phyloP scores from a whole-genome alignment of 2,113 vertebrate genomes.

The Varanus salvator region DNA sequence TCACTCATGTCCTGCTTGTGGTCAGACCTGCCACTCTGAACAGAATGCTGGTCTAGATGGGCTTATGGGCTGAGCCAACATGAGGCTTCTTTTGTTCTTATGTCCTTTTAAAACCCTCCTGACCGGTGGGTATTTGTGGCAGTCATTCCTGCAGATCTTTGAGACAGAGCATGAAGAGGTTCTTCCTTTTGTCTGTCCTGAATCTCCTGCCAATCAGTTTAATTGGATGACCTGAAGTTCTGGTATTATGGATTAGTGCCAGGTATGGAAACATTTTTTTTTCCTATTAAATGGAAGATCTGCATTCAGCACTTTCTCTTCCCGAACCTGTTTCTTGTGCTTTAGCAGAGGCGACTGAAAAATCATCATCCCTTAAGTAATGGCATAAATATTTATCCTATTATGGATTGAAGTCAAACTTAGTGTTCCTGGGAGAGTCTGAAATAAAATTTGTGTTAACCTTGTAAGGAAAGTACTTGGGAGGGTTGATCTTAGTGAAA shows the following conservation, averaged over 20 bases:
- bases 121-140: neutral
- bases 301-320: neutral
- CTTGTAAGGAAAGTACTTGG: neutral
- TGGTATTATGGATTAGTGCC: neutral
- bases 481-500: slow-evolving; percentile 41
- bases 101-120: neutral
- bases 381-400: slow-evolving; percentile 17
- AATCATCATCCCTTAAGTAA: slow-evolving; percentile 10
- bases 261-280: neutral
- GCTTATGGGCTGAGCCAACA: too few species aligned
- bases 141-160: neutral
- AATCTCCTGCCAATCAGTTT: slow-evolving; percentile 19
- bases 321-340: neutral
- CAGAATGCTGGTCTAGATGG: too few species aligned
- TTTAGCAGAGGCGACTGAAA: slow-evolving; percentile 5
- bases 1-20: too few species aligned
- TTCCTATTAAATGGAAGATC: neutral
- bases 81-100: neutral
- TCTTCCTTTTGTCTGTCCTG: neutral
- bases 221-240: neutral
- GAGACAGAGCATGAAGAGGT: neutral
- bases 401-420: slow-evolving; percentile 20
- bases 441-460: slow-evolving; percentile 22
- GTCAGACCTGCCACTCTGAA: too few species aligned
- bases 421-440: neutral